Evolutionary conservation across 1,140 invertebrate genomes (phyloP).

Genomic region (Zaprionus davidi): DNA sequence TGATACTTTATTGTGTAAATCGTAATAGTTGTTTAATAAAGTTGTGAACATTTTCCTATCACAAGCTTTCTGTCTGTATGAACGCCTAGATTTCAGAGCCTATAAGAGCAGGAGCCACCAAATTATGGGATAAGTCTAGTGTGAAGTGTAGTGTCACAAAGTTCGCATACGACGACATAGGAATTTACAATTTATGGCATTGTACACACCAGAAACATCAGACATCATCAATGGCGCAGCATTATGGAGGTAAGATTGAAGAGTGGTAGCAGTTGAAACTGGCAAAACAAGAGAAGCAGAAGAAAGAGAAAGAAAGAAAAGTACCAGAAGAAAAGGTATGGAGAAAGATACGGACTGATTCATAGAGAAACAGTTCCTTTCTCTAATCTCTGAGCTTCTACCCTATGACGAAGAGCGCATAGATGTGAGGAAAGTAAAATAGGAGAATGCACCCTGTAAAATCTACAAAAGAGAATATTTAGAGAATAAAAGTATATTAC

Average conservation of each 20-base stretch:
- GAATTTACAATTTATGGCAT: conserved; percentile 59
- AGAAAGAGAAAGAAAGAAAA: not conserved
- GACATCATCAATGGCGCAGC: not conserved
- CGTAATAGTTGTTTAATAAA: not conserved
- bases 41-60: no score
- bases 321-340: not conserved
- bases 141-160: no score
- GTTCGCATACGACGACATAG: conserved; percentile 31
- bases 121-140: no score
- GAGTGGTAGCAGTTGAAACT: not conserved
- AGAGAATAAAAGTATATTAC: not conserved
- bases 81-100: no score
- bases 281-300: not conserved
- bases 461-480: not conserved
- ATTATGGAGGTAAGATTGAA: no score
- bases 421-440: conserved; percentile 20
- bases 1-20: not conserved
- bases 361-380: not conserved
- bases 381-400: not conserved
- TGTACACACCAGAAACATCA: conserved; percentile 24
- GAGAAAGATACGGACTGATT: not conserved
- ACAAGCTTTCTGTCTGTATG: no score
- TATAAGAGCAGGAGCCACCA: no score
- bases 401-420: not conserved
- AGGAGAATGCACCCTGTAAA: conserved; percentile 12